Percentiles rank a stretch among this genome's conserved stretches.
Evolutionary conservation across 2,113 vertebrate genomes (phyloP).

Genomic region (Pterocles orientalis): DNA sequence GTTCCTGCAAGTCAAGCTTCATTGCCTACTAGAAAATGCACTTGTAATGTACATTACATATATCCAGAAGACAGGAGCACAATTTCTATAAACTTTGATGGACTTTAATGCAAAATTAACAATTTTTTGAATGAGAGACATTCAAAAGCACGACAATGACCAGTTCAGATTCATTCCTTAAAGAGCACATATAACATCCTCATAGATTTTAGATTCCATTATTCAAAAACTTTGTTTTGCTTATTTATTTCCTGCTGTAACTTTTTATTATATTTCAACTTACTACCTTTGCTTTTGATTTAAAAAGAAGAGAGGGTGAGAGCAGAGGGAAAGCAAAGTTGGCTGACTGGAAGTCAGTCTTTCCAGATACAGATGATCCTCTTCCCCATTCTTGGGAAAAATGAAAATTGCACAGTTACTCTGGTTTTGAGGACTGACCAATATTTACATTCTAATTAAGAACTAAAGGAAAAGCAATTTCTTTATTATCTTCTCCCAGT

Average conservation of each 20-base stretch:
- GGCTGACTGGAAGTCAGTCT: neutral
- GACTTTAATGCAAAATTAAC: neutral
- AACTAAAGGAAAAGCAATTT: neutral
- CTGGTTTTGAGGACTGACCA: neutral
- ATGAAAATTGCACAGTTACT: neutral
- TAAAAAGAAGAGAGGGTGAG: neutral
- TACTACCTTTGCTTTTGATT: neutral
- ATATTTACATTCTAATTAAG: neutral
- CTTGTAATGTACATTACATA: neutral
- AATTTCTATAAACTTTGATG: neutral
- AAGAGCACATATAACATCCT: neutral
- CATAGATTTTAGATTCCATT: neutral
- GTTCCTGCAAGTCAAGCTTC: constrained; percentile 18
- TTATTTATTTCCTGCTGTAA: neutral
- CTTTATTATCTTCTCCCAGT: neutral
- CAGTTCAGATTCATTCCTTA: neutral
- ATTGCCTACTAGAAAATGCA: neutral
- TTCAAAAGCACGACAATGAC: neutral
- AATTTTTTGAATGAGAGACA: neutral
- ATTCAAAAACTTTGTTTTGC: neutral
- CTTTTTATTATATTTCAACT: neutral
- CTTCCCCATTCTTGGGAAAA: neutral
- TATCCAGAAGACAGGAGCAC: neutral
- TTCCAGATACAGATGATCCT: neutral
- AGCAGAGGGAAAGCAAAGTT: neutral